A percentile compares a stretch with the other conserved stretches of the same genome.
Evolutionary conservation across 2,888 invertebrate genomes (phyloP).

Genomic region (Octodonta nipae): DNA sequence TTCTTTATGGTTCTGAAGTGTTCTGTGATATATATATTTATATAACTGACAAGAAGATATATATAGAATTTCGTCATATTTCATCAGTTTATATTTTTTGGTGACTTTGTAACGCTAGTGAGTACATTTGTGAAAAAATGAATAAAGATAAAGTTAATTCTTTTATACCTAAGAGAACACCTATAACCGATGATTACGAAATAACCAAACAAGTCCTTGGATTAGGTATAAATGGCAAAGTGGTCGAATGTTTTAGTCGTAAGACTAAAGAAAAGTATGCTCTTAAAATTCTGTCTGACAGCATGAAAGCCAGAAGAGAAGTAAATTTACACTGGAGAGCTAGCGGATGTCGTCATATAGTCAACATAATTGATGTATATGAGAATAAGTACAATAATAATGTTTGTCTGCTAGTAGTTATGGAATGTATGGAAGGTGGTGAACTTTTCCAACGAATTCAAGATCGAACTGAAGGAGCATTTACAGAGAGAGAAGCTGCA

Average conservation of each 20-base stretch:
- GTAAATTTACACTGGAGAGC: constrained; percentile 93
- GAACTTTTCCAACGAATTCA: constrained; percentile 95
- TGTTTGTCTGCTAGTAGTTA: constrained; percentile 89
- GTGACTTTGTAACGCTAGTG: no score
- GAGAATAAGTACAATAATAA: constrained; percentile 89
- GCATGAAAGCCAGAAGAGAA: constrained; percentile 82
- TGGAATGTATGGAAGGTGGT: constrained; percentile 99
- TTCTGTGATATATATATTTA: no score
- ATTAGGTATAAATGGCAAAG: constrained; percentile 96
- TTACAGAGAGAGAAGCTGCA: constrained; percentile 91
- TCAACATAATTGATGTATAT: constrained; percentile 84
- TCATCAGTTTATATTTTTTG: background rate
- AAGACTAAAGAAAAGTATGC: constrained; percentile 70
- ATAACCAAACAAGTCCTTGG: constrained; percentile 88
- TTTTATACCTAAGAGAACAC: constrained; percentile 58
- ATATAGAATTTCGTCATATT: constrained; percentile 1
- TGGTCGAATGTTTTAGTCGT: constrained; percentile 82
- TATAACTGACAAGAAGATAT: background rate
- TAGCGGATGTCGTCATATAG: constrained; percentile 82
- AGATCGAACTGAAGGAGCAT: constrained; percentile 84
- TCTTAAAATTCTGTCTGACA: constrained; percentile 86
- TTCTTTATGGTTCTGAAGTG: no score
- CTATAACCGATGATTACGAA: constrained; percentile 80
- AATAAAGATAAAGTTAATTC: constrained; percentile 23
- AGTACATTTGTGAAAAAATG: no score